Evolutionary conservation across 2,888 invertebrate genomes (phyloP), one percentile per base, ranked within the genome.

Genomic region (Tortrix viridana): DNA sequence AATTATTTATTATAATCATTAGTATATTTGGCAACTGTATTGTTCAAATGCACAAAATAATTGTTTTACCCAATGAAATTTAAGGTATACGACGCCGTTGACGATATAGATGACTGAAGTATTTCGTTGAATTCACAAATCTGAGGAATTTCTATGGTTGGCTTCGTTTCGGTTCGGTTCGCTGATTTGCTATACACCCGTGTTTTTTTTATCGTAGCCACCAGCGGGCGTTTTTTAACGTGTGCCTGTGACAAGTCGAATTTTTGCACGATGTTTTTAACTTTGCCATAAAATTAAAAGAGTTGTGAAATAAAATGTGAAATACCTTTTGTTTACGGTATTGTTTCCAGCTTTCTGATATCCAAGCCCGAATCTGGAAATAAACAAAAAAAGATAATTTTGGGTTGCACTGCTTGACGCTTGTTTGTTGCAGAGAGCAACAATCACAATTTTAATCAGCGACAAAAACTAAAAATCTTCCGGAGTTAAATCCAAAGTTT

Each of bases 91-190:
- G n/a, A 88, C 88, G 79, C 58, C 46, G 71, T 74, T 83, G 85
- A 88, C 84, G 82, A 79, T 32, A 12, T 32, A 12, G 12, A 32
- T 82, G 84, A 79, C 75, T 77, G 68, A 84, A 85, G 82, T 81
- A 87, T 88, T 81, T 79, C 80, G 81, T 79, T 82, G 79, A 77
- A 78, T 81, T 77, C 78, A 74, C 74, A 79, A 80, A 80, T 82
- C 78, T 67, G 68, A 67, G 58, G 64, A 66, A 69, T 72, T 74
- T 69, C 62, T 59, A 48, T 44, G 46, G 57, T 41, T 53, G n/a
- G 47, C 54, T 54, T 55, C 59, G 65, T 66, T 65, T 56, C 67
- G 71, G 56, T 69, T 65, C 65, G 68, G 62, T 69, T 54, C 65
- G 47, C 61, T 55, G 65, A 65, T 66, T 59, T 60, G 54, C 44